Evolutionary conservation across 2,113 vertebrate genomes (phyloP).

Genomic region (Gadus macrocephalus): DNA sequence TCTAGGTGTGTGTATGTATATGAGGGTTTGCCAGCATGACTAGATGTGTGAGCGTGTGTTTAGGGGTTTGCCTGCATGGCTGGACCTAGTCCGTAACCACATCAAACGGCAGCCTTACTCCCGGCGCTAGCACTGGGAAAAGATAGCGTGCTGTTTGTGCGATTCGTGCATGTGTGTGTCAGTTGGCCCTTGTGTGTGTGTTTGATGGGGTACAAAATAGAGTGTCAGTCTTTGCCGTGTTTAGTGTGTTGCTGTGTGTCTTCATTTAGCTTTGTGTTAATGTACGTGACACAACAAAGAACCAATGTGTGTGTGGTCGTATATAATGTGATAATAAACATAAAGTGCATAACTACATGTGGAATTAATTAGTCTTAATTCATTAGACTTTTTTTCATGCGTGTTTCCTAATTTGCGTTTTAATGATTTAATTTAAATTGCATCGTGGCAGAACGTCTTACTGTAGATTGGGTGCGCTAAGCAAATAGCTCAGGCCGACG

Average conservation of each 20-base stretch:
- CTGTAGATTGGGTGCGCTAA: neutral
- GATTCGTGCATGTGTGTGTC: conserved; percentile 10
- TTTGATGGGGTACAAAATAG: conserved; percentile 1
- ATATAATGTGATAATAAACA: conserved; percentile 10
- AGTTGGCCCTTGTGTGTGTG: conserved; percentile 5
- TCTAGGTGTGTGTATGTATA: conserved; percentile 41
- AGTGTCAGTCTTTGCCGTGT: neutral
- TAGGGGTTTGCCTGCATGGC: conserved; percentile 59
- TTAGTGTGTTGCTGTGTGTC: neutral
- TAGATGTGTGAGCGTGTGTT: conserved; percentile 47
- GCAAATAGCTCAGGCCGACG: no score
- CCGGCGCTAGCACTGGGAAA: conserved; percentile 7
- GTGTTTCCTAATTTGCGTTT: conserved; percentile 1
- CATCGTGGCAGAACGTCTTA: conserved; percentile 27
- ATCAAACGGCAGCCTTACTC: conserved; percentile 53
- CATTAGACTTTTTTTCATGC: neutral
- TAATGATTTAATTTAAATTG: conserved; percentile 30
- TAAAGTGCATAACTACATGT: neutral
- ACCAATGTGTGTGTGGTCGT: neutral
- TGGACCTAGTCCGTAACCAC: conserved; percentile 41
- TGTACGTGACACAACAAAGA: neutral
- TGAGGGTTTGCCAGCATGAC: conserved; percentile 59
- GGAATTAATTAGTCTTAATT: conserved; percentile 35
- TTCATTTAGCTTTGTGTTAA: conserved; percentile 14
- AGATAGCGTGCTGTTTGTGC: conserved; percentile 25